phyloP scores from a whole-genome alignment of 2,113 vertebrate species.

The Riparia riparia region DNA sequence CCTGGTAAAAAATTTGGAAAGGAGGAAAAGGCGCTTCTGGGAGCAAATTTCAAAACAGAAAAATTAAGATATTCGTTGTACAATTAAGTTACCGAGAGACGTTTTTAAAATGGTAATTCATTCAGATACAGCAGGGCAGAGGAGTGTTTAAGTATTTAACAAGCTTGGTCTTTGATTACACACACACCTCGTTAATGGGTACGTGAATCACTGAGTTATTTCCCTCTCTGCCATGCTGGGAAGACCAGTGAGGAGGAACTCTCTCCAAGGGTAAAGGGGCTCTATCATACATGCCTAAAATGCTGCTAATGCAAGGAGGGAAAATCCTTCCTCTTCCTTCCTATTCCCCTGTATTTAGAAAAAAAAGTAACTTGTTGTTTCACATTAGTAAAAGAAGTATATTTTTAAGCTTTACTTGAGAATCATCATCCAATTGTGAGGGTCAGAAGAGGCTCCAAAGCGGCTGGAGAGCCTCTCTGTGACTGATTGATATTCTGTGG shows the following conservation, averaged over 20 bases:
- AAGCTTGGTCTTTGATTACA: background rate
- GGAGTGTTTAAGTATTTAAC: background rate
- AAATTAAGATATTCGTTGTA: background rate
- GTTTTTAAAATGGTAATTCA: background rate
- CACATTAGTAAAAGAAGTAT: background rate
- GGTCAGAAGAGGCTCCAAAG: background rate
- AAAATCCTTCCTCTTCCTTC: background rate
- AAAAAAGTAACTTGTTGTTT: background rate
- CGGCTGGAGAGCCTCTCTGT: background rate
- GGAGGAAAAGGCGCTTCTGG: background rate
- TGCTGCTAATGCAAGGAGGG: background rate
- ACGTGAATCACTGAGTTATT: background rate
- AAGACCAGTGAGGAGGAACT: background rate
- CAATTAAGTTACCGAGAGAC: background rate
- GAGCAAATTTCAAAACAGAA: background rate
- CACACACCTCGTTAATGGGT: fast-evolving
- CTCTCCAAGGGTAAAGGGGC: background rate
- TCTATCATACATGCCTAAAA: background rate
- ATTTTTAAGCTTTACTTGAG: background rate
- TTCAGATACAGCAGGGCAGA: background rate
- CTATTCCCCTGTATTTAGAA: background rate
- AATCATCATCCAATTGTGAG: background rate
- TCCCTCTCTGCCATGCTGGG: background rate
- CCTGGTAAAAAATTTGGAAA: background rate
- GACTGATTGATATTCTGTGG: background rate